Percentiles rank a stretch among this genome's conserved stretches.
Conservation (phyloP, 2,113 vertebrate species). For the Notothenia coriiceps region DNA sequence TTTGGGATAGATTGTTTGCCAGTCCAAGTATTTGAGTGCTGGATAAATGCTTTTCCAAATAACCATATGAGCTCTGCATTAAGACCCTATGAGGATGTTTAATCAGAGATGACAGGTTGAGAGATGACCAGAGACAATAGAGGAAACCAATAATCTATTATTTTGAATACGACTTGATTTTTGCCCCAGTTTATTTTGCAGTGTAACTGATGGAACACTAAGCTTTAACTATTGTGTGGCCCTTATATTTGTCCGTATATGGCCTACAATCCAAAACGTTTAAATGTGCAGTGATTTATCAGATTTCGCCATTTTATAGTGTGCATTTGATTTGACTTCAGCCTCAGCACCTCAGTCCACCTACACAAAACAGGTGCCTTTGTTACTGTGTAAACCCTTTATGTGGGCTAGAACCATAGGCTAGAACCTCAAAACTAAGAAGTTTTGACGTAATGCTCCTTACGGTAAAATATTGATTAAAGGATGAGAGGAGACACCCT, state of each 20-base stretch:
- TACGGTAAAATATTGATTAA: neutral
- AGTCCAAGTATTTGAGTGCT: slow-evolving; percentile 25
- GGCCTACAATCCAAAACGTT: no score
- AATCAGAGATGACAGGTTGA: neutral
- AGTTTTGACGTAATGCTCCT: neutral
- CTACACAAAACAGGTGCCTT: neutral
- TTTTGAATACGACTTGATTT: neutral
- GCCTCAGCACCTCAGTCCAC: no score
- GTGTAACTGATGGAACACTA: no score
- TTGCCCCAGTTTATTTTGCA: no score
- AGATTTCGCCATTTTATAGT: no score
- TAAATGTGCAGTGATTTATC: no score
- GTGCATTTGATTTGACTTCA: no score
- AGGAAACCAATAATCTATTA: slow-evolving; percentile 20
- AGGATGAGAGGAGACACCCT: neutral
- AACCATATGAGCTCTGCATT: slow-evolving; percentile 22
- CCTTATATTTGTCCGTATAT: no score
- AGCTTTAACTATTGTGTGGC: no score
- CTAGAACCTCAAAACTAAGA: neutral
- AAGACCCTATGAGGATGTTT: neutral
- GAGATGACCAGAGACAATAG: neutral
- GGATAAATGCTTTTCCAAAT: slow-evolving; percentile 18
- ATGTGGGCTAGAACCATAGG: neutral
- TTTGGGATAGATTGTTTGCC: slow-evolving; percentile 39
- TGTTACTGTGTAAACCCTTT: neutral